Percentiles rank a stretch among this genome's conserved stretches.
phyloP scores from a whole-genome alignment of 2,888 invertebrate species.

The Cyrtodaria siliqua region DNA sequence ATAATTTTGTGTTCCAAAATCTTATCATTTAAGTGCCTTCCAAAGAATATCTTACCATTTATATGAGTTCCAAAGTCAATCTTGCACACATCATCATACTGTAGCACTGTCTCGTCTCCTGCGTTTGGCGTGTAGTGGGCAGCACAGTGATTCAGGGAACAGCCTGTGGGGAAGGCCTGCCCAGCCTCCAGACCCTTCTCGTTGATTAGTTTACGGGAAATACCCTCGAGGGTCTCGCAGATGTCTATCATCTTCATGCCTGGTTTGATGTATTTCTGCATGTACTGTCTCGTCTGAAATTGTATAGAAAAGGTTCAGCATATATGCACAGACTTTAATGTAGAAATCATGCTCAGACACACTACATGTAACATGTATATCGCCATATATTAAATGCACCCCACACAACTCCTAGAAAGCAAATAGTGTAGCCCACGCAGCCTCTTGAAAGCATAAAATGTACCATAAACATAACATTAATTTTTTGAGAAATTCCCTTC shows the following conservation, averaged over 20 bases:
- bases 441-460: too few species aligned
- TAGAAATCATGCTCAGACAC: too few species aligned
- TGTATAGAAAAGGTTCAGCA: too few species aligned
- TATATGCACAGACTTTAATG: too few species aligned
- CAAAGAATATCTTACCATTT: conserved; percentile 89
- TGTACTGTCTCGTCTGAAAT: conserved; percentile 94
- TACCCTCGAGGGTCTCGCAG: conserved; percentile 97
- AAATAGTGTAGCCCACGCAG: too few species aligned
- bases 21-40: not conserved
- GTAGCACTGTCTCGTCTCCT: conserved; percentile 97
- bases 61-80: conserved; percentile 99
- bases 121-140: conserved; percentile 99
- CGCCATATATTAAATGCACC: too few species aligned
- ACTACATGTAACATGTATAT: too few species aligned
- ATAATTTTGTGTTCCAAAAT: not conserved
- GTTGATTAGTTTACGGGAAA: conserved; percentile 95
- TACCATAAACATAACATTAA: too few species aligned
- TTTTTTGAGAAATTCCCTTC: too few species aligned
- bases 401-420: too few species aligned
- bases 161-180: conserved; percentile 96
- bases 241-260: conserved; percentile 99
- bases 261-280: conserved; percentile 97
- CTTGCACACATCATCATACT: conserved; percentile 99
- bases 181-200: conserved; percentile 98
- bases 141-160: conserved; percentile 99